phyloP scores from a whole-genome alignment of 2,797 vertebrate genomes.

The Sebastes baramenuke region DNA sequence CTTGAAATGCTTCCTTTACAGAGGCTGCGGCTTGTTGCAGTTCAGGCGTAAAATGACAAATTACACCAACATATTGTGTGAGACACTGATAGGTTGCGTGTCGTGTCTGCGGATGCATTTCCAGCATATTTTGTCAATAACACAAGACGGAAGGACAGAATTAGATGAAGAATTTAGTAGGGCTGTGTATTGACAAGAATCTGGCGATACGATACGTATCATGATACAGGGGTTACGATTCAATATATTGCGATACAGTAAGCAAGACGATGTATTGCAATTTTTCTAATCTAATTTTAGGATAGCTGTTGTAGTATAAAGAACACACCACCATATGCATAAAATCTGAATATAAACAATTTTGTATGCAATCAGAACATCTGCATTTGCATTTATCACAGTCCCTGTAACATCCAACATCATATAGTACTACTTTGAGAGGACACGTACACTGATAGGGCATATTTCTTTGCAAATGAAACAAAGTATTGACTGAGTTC shows the following conservation, averaged over 20 bases:
- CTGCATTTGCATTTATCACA: no score
- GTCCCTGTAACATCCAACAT: no score
- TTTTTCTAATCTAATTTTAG: background rate
- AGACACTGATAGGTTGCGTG: background rate
- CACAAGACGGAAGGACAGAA: background rate
- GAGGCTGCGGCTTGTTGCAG: background rate
- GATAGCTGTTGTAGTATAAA: background rate
- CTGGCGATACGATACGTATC: background rate
- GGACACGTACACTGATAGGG: no score
- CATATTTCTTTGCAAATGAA: no score
- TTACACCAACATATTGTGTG: background rate
- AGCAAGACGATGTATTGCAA: no score
- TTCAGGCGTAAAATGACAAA: background rate
- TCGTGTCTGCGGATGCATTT: background rate
- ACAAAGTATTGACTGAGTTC: no score
- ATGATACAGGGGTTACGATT: background rate
- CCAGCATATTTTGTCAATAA: background rate
- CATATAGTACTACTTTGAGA: no score
- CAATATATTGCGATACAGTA: background rate
- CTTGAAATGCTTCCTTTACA: background rate
- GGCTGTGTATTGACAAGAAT: background rate
- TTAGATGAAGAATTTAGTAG: background rate
- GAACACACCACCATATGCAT: background rate
- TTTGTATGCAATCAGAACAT: no score
- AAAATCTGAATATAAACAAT: no score